phyloP scores from a whole-genome alignment of 92 coral and sea anemone genomes.

The Zoanthus solanderi region DNA sequence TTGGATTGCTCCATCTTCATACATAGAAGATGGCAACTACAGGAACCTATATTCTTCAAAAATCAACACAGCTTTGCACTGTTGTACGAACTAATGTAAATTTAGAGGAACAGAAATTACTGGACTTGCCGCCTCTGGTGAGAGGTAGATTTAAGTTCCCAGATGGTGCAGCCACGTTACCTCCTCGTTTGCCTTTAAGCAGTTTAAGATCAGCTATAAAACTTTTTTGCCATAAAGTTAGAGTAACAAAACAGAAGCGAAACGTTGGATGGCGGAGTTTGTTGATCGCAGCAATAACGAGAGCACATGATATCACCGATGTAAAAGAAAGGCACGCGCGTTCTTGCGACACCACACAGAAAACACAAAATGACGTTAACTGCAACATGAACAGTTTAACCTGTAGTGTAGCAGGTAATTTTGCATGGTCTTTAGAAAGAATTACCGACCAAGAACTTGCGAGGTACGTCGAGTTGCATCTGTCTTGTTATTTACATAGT shows the following conservation, averaged over 20 bases:
- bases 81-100: slow-evolving; percentile 93
- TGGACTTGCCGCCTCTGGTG: slow-evolving; percentile 76
- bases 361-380: not conserved
- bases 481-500: too few relatives aligned
- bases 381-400: slow-evolving; percentile 14
- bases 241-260: slow-evolving; percentile 64
- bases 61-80: slow-evolving; percentile 91
- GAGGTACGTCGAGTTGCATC: slow-evolving; percentile 60
- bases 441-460: slow-evolving; percentile 88
- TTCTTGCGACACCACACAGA: slow-evolving; percentile 2
- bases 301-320: slow-evolving; percentile 13
- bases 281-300: not conserved
- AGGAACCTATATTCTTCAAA: slow-evolving; percentile 92
- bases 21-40: slow-evolving; percentile 81
- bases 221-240: slow-evolving; percentile 77
- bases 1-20: not conserved
- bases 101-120: slow-evolving; percentile 64
- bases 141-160: slow-evolving; percentile 72
- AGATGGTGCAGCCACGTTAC: slow-evolving; percentile 76
- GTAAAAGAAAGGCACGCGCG: slow-evolving; percentile 1
- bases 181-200: slow-evolving; percentile 81
- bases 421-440: slow-evolving; percentile 81
- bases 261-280: slow-evolving; percentile 60
- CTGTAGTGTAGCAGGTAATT: slow-evolving; percentile 56
- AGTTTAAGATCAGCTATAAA: slow-evolving; percentile 80